Conservation (phyloP, 2,797 vertebrate genomes). For the Thamnophis elegans region DNA sequence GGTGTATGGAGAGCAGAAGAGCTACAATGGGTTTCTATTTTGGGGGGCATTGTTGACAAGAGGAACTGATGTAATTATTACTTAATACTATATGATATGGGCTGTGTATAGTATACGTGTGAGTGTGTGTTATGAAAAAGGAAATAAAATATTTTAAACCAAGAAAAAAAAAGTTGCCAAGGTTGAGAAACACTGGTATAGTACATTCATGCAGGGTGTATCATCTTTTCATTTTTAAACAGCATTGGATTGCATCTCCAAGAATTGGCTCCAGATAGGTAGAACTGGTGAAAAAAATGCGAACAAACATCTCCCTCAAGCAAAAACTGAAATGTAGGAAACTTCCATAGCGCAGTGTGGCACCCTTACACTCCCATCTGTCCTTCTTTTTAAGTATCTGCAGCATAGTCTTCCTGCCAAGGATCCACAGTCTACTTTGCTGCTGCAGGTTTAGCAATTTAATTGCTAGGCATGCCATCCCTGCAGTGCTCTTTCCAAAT, state of each 20-base stretch:
- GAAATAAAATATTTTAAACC: too few species aligned
- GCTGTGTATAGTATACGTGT: too few species aligned
- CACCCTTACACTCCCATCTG: neutral
- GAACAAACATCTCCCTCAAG: fast-evolving
- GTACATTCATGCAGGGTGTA: neutral
- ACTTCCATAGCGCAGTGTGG: neutral
- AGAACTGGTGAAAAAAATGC: neutral
- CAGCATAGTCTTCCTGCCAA: neutral
- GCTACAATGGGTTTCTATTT: too few species aligned
- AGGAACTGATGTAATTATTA: too few species aligned
- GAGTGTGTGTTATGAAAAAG: too few species aligned
- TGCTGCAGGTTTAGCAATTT: neutral
- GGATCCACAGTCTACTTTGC: neutral
- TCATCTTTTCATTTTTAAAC: neutral
- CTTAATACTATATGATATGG: too few species aligned
- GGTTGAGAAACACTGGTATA: too few species aligned
- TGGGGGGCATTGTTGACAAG: too few species aligned
- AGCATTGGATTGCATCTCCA: neutral
- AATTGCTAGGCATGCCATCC: neutral
- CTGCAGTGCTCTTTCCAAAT: neutral
- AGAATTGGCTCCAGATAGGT: neutral
- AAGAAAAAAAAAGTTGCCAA: too few species aligned
- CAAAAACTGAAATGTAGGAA: neutral
- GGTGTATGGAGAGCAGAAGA: too few species aligned
- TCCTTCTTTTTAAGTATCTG: neutral